Percentiles rank a stretch among this genome's conserved stretches.
phyloP scores from a whole-genome alignment of 2,888 invertebrate genomes.

The Drosophila falleni region DNA sequence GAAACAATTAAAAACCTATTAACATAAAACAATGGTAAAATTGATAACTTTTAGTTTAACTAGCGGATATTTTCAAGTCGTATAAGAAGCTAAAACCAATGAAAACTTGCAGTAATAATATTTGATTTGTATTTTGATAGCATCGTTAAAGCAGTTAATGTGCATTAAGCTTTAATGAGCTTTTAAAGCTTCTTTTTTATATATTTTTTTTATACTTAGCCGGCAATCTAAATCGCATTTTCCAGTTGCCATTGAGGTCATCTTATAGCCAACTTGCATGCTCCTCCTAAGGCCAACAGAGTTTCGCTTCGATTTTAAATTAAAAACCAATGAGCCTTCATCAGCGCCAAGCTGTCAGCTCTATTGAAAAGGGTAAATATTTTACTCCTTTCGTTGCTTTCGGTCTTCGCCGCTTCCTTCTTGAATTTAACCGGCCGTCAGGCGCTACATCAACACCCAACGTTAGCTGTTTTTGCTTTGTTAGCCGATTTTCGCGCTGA shows the following conservation, averaged over 20 bases:
- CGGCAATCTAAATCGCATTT: background rate
- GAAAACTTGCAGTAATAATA: background rate
- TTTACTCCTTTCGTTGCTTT: background rate
- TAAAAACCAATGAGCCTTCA: slow-evolving; percentile 68
- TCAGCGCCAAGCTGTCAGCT: slow-evolving; percentile 61
- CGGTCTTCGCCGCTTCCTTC: background rate
- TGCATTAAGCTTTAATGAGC: slow-evolving; percentile 7
- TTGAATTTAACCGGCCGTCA: slow-evolving; percentile 29
- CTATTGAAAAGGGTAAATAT: slow-evolving; percentile 68
- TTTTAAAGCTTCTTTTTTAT: background rate
- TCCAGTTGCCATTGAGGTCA: slow-evolving; percentile 4
- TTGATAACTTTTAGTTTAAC: background rate
- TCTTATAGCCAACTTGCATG: background rate
- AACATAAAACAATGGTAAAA: background rate
- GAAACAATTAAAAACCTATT: slow-evolving; percentile 20
- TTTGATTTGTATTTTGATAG: background rate
- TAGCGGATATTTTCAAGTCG: background rate
- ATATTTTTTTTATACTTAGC: background rate
- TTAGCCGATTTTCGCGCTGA: slow-evolving; percentile 65
- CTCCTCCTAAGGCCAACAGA: slow-evolving; percentile 2
- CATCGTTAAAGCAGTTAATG: background rate
- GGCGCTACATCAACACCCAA: slow-evolving; percentile 55
- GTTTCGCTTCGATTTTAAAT: slow-evolving; percentile 65
- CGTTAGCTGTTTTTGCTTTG: slow-evolving; percentile 54
- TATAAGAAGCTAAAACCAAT: background rate